Conservation (phyloP, 2,113 vertebrate genomes). For the Notarius quadriscutis region DNA sequence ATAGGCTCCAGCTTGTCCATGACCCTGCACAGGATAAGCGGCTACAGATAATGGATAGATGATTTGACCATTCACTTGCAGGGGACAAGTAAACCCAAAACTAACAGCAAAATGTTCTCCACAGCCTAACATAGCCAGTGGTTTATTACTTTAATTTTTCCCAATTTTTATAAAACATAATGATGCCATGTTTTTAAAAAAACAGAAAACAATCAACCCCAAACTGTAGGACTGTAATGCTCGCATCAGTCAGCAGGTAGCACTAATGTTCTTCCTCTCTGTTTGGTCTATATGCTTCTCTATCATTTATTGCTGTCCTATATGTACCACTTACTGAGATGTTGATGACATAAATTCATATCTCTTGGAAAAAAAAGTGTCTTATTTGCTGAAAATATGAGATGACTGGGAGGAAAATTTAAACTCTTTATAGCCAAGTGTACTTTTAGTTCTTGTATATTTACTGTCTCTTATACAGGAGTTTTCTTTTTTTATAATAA, state of each 20-base stretch:
- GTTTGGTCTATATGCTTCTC: background rate
- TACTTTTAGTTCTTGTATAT: background rate
- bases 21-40: too few species aligned
- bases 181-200: background rate
- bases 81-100: background rate
- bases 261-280: background rate
- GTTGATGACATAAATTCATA: slow-evolving; percentile 29
- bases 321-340: slow-evolving; percentile 22
- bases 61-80: background rate
- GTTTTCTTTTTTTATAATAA: too few species aligned
- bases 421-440: background rate
- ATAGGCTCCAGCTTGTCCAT: too few species aligned
- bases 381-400: slow-evolving; percentile 23
- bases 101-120: background rate
- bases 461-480: background rate
- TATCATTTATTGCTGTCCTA: background rate
- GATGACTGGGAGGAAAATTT: background rate
- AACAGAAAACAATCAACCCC: background rate
- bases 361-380: background rate
- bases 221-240: background rate
- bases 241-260: slow-evolving; percentile 14
- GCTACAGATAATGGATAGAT: too few species aligned
- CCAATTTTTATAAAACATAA: background rate
- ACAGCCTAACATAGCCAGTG: background rate
- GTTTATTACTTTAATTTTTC: background rate